These are phyloP conservation scores for Agonum fuliginosum DNA, from an alignment of 2,888 invertebrate genomes.

Conservation along the genomic window DNA sequence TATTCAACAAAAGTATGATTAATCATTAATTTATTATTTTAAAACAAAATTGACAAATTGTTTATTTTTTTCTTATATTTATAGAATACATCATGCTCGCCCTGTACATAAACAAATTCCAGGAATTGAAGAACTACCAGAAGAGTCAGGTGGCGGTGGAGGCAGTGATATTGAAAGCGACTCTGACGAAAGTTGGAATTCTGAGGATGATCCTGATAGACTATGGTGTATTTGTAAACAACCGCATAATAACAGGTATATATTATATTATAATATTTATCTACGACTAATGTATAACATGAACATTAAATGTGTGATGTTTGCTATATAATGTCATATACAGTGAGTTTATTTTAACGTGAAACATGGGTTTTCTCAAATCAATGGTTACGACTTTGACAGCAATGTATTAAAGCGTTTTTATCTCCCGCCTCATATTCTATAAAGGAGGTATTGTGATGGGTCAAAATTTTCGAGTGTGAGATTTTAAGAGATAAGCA, in stretches of 20 bases:
- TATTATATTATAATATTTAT: neutral
- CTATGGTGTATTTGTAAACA: conserved; percentile 97
- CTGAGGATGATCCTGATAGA: conserved; percentile 95
- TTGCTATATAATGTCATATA: too few species aligned
- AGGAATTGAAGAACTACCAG: conserved; percentile 69
- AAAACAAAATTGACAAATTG: conserved; percentile 1
- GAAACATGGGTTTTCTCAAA: too few species aligned
- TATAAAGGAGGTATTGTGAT: too few species aligned
- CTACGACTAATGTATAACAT: too few species aligned
- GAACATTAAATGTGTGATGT: too few species aligned
- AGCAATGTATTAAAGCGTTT: too few species aligned
- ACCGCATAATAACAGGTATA: conserved; percentile 88
- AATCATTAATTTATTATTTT: too few species aligned
- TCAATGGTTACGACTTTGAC: too few species aligned
- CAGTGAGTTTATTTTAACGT: too few species aligned
- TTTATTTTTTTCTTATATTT: conserved; percentile 35
- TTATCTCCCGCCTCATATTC: too few species aligned
- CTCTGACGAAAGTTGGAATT: conserved; percentile 79
- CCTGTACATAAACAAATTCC: conserved; percentile 67
- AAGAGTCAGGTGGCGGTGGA: conserved; percentile 71
- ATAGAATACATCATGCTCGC: conserved; percentile 62
- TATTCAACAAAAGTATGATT: conserved; percentile 64
- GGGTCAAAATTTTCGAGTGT: too few species aligned
- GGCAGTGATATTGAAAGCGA: conserved; percentile 75
- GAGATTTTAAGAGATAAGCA: too few species aligned